Conservation (phyloP, 1,140 invertebrate species). For the Drosophila lowei region DNA sequence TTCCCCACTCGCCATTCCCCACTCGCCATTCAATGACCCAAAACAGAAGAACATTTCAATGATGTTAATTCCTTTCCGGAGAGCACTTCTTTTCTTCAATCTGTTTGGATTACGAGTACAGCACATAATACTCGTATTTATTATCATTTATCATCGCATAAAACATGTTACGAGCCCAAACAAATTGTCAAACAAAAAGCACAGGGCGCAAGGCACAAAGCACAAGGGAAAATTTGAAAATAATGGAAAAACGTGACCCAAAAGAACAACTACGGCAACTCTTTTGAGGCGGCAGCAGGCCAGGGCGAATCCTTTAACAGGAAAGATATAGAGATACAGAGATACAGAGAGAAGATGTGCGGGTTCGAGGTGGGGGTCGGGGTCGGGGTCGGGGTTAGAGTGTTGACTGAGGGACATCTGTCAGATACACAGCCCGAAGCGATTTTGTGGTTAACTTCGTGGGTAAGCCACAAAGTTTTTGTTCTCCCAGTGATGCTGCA, state of each 20-base stretch:
- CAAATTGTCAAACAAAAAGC: conserved; percentile 61
- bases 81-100: background rate
- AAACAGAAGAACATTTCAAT: conserved; percentile 6
- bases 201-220: conserved; percentile 32
- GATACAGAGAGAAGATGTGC: conserved; percentile 9
- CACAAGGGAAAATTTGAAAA: conserved; percentile 41
- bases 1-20: no score
- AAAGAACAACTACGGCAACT: conserved; percentile 41
- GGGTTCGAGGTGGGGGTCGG: background rate
- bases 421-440: conserved; percentile 54
- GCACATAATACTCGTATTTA: conserved; percentile 26
- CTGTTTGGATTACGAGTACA: no score
- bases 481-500: conserved; percentile 26
- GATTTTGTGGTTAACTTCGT: conserved; percentile 48
- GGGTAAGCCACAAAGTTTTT: conserved; percentile 54
- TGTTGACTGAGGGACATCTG: conserved; percentile 41
- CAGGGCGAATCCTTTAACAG: conserved; percentile 22
- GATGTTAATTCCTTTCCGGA: conserved; percentile 7
- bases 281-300: conserved; percentile 25
- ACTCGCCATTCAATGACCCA: conserved; percentile 2
- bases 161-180: conserved; percentile 11
- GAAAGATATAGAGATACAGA: conserved; percentile 10
- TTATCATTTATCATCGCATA: conserved; percentile 57
- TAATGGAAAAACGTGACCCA: conserved; percentile 79
- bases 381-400: background rate